phyloP scores from a whole-genome alignment of 2,888 invertebrate genomes.

The Dicyrtomina minuta region DNA sequence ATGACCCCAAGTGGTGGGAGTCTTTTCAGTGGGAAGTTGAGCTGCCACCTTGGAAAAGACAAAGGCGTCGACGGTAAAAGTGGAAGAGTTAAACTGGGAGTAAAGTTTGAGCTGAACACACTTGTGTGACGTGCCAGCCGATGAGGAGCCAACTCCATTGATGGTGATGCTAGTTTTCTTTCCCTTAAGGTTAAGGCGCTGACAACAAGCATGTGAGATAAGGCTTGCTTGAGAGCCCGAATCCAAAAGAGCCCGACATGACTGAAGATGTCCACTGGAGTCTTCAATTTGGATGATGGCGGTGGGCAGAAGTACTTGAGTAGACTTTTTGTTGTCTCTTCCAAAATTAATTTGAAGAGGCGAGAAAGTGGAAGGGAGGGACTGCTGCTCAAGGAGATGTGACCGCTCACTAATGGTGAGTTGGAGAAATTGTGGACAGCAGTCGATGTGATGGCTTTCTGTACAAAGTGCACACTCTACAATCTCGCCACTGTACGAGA shows the following conservation, averaged over 20 bases:
- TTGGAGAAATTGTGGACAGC: no score
- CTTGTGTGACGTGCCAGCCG: not conserved
- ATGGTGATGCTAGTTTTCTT: not conserved
- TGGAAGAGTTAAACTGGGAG: not conserved
- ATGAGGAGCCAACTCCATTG: not conserved
- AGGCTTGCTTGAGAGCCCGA: not conserved
- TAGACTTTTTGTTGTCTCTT: not conserved
- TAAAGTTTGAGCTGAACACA: not conserved
- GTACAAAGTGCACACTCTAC: no score
- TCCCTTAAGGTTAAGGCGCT: no score
- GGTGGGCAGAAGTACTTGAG: not conserved
- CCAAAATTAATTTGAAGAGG: not conserved
- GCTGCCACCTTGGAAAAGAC: constrained; percentile 25
- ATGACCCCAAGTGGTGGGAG: constrained; percentile 18
- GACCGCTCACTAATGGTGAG: not conserved
- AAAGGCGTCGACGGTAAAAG: not conserved
- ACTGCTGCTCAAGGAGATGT: not conserved
- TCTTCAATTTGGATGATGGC: not conserved
- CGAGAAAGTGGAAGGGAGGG: not conserved
- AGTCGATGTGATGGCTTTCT: no score
- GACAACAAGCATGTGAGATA: not conserved
- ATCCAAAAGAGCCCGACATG: not conserved
- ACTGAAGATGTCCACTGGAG: not conserved
- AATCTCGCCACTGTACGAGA: not conserved
- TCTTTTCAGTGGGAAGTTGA: not conserved